These are phyloP conservation scores for Caenorhabditis sp. DNA, from an alignment of 2,888 invertebrate genomes.

Conservation along the genomic window DNA sequence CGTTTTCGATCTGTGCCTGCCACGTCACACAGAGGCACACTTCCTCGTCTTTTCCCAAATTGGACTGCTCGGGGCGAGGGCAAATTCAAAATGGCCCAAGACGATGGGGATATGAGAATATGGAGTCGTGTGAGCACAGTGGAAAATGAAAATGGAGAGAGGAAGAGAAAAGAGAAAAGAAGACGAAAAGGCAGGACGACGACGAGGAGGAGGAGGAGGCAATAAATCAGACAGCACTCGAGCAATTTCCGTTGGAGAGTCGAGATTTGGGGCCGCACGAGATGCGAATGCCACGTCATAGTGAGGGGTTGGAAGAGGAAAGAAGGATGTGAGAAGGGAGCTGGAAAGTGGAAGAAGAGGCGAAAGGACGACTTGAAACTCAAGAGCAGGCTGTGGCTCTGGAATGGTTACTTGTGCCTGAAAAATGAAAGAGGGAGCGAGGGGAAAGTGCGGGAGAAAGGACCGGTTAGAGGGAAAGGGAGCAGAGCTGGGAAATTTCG, in stretches of 20 bases:
- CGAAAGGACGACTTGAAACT: background rate
- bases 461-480: no score
- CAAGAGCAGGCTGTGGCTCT: background rate
- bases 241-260: conserved; percentile 28
- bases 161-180: conserved; percentile 25
- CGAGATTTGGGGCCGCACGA: background rate
- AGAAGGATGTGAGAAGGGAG: background rate
- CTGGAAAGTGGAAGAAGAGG: background rate
- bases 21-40: conserved; percentile 39
- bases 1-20: conserved; percentile 20
- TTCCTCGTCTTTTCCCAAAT: conserved; percentile 39
- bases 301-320: background rate
- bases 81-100: no score
- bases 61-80: no score
- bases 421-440: no score
- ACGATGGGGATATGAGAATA: background rate
- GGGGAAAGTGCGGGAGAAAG: no score
- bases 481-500: no score
- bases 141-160: conserved; percentile 36
- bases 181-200: conserved; percentile 10
- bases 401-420: no score
- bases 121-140: no score
- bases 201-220: conserved; percentile 18
- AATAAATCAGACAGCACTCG: conserved; percentile 52
- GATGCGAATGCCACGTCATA: conserved; percentile 15